phyloP scores from a whole-genome alignment of 2,113 vertebrate species.

The Jaculus jaculus region DNA sequence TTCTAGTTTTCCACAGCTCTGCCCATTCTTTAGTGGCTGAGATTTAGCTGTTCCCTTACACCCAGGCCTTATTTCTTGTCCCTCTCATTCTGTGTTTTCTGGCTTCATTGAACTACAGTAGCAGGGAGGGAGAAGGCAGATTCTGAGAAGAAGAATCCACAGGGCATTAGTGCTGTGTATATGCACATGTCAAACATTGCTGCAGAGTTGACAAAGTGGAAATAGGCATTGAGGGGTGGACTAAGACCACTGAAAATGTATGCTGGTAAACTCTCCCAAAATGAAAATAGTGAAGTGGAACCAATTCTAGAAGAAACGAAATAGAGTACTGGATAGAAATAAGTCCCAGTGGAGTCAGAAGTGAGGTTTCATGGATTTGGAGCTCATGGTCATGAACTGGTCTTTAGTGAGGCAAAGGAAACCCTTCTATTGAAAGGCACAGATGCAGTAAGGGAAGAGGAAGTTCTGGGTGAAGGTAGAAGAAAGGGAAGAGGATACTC shows the following conservation, averaged over 20 bases:
- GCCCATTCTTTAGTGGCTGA: conserved; percentile 6
- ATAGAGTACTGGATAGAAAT: background rate
- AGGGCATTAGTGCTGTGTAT: background rate
- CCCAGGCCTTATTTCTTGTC: background rate
- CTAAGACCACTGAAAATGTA: background rate
- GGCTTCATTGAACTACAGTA: background rate
- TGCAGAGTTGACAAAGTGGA: background rate
- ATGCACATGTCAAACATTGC: background rate
- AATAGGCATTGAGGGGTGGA: background rate
- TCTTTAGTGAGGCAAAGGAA: background rate
- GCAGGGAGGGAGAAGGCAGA: background rate
- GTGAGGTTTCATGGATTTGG: background rate
- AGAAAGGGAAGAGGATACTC: background rate
- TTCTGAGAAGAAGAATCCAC: background rate
- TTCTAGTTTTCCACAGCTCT: background rate
- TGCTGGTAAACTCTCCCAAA: background rate
- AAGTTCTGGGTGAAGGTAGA: background rate
- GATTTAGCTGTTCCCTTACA: background rate
- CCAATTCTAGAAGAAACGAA: background rate
- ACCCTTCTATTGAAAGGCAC: background rate
- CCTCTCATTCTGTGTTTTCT: background rate
- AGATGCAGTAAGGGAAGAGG: background rate
- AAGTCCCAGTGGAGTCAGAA: background rate
- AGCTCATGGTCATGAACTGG: background rate
- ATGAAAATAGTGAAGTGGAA: background rate